These are phyloP conservation scores for Parelbella ahira DNA, from an alignment of 2,888 invertebrate genomes.

Conservation along the genomic window DNA sequence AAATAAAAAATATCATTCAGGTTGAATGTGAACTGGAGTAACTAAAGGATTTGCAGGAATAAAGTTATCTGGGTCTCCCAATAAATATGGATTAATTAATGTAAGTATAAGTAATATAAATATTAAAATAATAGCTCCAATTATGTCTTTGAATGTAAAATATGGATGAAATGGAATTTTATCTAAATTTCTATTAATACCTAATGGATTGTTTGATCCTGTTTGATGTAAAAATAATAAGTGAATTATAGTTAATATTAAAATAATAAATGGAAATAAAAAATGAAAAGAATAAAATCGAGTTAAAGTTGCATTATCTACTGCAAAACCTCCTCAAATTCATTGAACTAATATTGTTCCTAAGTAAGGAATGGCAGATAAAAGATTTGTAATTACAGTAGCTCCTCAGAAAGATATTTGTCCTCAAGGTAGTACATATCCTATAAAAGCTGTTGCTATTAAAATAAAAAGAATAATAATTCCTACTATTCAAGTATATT, in stretches of 20 bases:
- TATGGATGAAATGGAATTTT: conserved; percentile 86
- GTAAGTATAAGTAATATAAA: conserved; percentile 75
- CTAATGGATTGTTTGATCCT: conserved; percentile 82
- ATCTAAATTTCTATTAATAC: conserved; percentile 82
- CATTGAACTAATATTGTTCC: conserved; percentile 83
- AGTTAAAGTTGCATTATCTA: conserved; percentile 87
- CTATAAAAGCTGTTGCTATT: conserved; percentile 88
- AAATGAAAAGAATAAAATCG: conserved; percentile 89
- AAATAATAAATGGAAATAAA: conserved; percentile 84
- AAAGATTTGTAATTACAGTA: conserved; percentile 88
- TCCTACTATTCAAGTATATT: conserved; percentile 83
- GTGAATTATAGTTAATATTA: conserved; percentile 82
- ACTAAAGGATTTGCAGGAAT: conserved; percentile 84
- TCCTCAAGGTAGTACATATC: conserved; percentile 88
- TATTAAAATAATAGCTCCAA: conserved; percentile 81
- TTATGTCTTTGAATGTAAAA: conserved; percentile 83
- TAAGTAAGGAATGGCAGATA: conserved; percentile 86
- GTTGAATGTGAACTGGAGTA: conserved; percentile 88
- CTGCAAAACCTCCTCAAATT: conserved; percentile 88
- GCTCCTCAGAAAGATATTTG: conserved; percentile 92
- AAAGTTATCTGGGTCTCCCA: conserved; percentile 88
- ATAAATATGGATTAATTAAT: conserved; percentile 77
- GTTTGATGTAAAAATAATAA: conserved; percentile 84
- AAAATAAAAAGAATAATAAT: conserved; percentile 83
- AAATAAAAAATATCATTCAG: conserved; percentile 92